A percentile compares a stretch with the other conserved stretches of the same genome.
Evolutionary conservation across 2,797 vertebrate genomes (phyloP).

Genomic region (Pristis pectinata): DNA sequence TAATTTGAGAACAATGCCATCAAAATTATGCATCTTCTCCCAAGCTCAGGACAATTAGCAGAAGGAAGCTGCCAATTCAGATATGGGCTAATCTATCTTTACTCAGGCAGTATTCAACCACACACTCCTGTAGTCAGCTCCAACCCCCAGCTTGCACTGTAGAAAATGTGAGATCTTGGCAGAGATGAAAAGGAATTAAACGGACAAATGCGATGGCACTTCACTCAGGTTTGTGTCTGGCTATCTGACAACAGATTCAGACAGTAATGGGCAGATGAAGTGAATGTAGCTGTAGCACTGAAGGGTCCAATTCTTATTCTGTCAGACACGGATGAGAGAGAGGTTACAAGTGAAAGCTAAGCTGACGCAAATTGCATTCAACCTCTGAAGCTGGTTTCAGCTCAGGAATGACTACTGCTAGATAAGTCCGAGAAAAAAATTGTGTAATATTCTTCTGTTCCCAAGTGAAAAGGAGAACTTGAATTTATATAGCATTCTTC

Average conservation of each 20-base stretch:
- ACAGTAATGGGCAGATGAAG: not conserved
- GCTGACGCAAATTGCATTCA: not conserved
- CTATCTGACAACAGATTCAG: not conserved
- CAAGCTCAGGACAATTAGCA: constrained; percentile 21
- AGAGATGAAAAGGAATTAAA: not conserved
- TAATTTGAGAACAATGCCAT: constrained; percentile 23
- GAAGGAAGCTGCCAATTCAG: not conserved
- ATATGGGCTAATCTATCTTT: not conserved
- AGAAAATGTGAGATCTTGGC: not conserved
- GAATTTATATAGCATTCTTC: not conserved
- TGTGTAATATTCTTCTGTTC: not conserved
- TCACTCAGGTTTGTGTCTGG: not conserved
- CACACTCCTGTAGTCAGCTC: too few relatives aligned
- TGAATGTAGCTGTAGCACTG: not conserved
- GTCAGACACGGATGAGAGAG: not conserved
- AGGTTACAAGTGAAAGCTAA: not conserved
- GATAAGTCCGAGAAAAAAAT: too few relatives aligned
- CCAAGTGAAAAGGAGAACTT: too few relatives aligned
- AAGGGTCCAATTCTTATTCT: not conserved
- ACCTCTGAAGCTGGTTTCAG: not conserved
- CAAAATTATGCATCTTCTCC: not conserved
- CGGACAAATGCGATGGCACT: not conserved
- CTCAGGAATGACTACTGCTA: not conserved
- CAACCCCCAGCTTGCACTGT: too few relatives aligned
- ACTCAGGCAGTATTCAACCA: not conserved